These are phyloP conservation scores for Mormyrus proboscirostris DNA, from an alignment of 2,797 vertebrate species.

Conservation along the genomic window DNA sequence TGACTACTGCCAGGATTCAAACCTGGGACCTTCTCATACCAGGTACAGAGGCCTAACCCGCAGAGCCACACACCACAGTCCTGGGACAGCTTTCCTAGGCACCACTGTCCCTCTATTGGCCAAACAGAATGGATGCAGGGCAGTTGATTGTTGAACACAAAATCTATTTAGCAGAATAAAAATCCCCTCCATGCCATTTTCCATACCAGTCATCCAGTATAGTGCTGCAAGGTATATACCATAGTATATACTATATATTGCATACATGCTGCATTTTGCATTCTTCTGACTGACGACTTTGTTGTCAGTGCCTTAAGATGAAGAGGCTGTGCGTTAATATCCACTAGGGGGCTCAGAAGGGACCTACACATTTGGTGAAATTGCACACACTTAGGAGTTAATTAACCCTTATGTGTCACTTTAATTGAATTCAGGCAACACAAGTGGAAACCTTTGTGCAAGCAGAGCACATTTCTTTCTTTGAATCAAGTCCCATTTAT, in stretches of 20 bases:
- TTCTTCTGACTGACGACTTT: neutral
- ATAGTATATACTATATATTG: neutral
- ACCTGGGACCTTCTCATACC: neutral
- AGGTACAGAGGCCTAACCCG: neutral
- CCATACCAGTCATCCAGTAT: neutral
- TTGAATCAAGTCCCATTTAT: neutral
- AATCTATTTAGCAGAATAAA: neutral
- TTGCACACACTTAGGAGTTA: neutral
- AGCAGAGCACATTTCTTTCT: neutral
- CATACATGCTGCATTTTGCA: neutral
- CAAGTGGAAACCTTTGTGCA: neutral
- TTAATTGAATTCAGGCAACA: neutral
- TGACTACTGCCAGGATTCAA: neutral
- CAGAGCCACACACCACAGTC: neutral
- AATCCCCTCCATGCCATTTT: neutral
- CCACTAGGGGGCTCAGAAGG: slow-evolving; percentile 17
- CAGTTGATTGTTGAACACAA: neutral
- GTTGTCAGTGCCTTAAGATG: neutral
- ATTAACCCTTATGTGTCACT: neutral
- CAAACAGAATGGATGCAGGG: neutral
- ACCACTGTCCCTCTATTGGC: neutral
- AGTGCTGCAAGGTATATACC: neutral
- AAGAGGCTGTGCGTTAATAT: neutral
- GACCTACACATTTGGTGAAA: neutral
- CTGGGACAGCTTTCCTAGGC: neutral